Evolutionary conservation across 2,113 vertebrate genomes (phyloP), one percentile per base, ranked within the genome.

Genomic region (Strix uralensis): DNA sequence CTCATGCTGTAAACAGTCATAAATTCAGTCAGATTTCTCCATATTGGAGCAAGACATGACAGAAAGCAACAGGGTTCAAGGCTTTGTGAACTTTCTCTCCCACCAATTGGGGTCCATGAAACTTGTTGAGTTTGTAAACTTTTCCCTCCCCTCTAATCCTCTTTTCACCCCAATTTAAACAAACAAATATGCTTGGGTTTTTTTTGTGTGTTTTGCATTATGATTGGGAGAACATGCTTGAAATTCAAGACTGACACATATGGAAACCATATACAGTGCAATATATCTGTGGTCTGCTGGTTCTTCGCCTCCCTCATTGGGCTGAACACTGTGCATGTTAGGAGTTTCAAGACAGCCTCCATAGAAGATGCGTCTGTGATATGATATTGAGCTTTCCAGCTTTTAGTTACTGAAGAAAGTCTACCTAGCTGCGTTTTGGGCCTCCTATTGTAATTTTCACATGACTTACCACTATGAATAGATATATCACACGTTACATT

Each of bases 261-360:
- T 86, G 91, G 86, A 85, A 58, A 75, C 86, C 91, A 88, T 82
- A 75, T 15, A 87, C 9, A 66, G 29, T 6, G 5, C 8, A 71
- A 36, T 0, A 1, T n/a, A 23, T 58, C 36, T 21, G 32, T 80
- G 46, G 13, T 25, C n/a, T 0, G 0, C 36, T 23, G 19, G 46
- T 57, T 38, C 92, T 92, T 82, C 0, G 0, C 13, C 51, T 72
- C 51, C 58, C 29, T 82, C 7, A 2, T 5, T 2, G 21, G 26
- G 30, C 27, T 66, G 36, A 55, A 29, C 7, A 5, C 34, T 52
- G 51, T 11, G 0, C 1, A n/a, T 26, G 2, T 32, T 27, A 51
- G 32, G 34, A 62, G 15, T 62, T 89, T 62, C 27, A 73, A n/a
- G 65, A 29, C 34, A 93, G 34, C 12, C 32, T 90, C 29, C 27